These are phyloP conservation scores for Casuarius casuarius DNA, from an alignment of 2,113 vertebrate genomes.

Conservation along the genomic window DNA sequence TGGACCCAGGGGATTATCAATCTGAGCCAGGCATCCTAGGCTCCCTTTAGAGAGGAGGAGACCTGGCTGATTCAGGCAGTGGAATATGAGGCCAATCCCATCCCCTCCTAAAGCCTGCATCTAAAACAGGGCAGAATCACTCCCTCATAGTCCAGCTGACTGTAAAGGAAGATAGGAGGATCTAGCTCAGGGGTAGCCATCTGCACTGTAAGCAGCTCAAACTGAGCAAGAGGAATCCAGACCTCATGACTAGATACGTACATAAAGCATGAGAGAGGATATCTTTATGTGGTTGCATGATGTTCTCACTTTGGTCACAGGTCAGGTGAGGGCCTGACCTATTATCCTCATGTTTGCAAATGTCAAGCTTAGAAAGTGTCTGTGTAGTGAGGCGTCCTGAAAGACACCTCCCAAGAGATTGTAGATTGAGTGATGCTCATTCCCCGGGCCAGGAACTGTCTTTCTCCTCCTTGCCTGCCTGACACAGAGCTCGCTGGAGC, in stretches of 20 bases:
- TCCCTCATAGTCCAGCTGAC: neutral
- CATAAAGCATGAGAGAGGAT: neutral
- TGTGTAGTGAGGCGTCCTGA: neutral
- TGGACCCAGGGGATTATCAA: too few relatives aligned
- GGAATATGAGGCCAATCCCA: too few relatives aligned
- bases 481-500: neutral
- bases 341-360: rapidly evolving
- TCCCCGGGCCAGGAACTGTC: neutral
- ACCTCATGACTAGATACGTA: rapidly evolving
- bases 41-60: too few relatives aligned
- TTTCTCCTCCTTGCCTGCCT: neutral
- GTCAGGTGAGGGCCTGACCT: neutral
- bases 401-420: neutral
- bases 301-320: neutral
- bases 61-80: too few relatives aligned
- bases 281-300: neutral
- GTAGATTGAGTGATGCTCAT: rapidly evolving
- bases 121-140: too few relatives aligned
- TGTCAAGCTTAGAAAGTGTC: neutral
- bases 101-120: too few relatives aligned
- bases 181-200: neutral
- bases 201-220: neutral
- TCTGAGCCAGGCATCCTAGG: too few relatives aligned
- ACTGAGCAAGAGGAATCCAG: neutral
- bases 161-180: neutral